These are phyloP conservation scores for Cerceris ruficornis DNA, from an alignment of 2,888 invertebrate genomes.

Conservation along the genomic window DNA sequence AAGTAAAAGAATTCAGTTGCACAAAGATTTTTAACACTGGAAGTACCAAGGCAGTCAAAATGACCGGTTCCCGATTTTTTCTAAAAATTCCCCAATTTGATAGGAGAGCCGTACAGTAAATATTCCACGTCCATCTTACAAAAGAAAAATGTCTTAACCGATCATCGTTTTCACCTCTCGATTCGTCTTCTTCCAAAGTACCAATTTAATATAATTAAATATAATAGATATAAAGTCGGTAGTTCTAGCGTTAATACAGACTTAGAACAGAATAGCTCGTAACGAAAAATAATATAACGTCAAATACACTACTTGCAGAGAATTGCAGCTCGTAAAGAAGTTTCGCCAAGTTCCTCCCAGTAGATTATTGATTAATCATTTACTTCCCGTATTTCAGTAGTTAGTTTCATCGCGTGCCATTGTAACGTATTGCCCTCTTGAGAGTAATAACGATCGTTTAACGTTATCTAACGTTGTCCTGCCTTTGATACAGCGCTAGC, in stretches of 20 bases:
- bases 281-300: background rate
- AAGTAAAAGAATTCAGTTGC: too few species aligned
- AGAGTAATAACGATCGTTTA: slow-evolving; percentile 60
- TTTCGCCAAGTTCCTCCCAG: slow-evolving; percentile 41
- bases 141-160: too few species aligned
- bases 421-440: slow-evolving; percentile 51
- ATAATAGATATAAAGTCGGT: too few species aligned
- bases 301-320: background rate
- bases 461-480: slow-evolving; percentile 42
- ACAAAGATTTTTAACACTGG: too few species aligned
- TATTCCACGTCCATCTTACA: too few species aligned
- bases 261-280: background rate
- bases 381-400: slow-evolving; percentile 53
- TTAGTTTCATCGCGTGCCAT: slow-evolving; percentile 49
- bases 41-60: too few species aligned
- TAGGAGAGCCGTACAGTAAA: too few species aligned
- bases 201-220: too few species aligned
- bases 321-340: slow-evolving; percentile 41
- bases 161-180: too few species aligned
- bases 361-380: slow-evolving; percentile 66
- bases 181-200: too few species aligned
- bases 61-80: too few species aligned
- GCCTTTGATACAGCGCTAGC: slow-evolving; percentile 6
- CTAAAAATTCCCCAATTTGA: too few species aligned
- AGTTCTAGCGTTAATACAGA: background rate